Percentiles rank a stretch among this genome's conserved stretches.
phyloP scores from a whole-genome alignment of 2,113 vertebrate genomes.

The Eurypyga helias region DNA sequence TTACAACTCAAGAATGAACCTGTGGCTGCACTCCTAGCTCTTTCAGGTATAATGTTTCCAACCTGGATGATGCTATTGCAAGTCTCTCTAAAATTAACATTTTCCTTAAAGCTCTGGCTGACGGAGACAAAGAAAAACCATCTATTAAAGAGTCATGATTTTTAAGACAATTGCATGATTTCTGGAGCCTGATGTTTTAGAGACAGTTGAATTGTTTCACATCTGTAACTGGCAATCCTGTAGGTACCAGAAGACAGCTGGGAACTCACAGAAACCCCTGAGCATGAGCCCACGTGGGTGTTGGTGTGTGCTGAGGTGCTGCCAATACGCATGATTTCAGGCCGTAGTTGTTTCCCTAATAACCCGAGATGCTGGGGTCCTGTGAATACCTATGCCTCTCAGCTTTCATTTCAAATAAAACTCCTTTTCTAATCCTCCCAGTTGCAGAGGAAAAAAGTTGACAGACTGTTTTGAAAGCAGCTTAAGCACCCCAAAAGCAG shows the following conservation, averaged over 20 bases:
- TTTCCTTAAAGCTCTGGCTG: neutral
- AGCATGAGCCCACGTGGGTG: fast-evolving
- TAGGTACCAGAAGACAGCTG: neutral
- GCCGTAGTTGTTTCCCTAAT: neutral
- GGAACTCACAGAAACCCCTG: neutral
- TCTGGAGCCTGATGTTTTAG: neutral
- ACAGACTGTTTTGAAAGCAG: neutral
- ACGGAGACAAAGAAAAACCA: neutral
- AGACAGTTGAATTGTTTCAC: neutral
- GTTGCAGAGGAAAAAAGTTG: neutral
- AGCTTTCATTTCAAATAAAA: neutral
- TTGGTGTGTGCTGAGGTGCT: neutral
- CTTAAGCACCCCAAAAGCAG: neutral
- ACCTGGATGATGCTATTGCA: neutral
- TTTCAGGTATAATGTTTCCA: neutral
- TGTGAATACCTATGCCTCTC: neutral
- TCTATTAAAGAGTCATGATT: neutral
- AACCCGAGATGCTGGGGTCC: neutral
- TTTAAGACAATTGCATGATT: neutral
- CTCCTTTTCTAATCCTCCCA: neutral
- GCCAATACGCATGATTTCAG: neutral
- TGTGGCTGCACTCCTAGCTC: neutral
- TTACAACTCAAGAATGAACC: neutral
- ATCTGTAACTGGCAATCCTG: neutral
- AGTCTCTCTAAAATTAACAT: neutral